These are phyloP conservation scores for Karalla daura DNA, from an alignment of 2,797 vertebrate species.

Conservation along the genomic window DNA sequence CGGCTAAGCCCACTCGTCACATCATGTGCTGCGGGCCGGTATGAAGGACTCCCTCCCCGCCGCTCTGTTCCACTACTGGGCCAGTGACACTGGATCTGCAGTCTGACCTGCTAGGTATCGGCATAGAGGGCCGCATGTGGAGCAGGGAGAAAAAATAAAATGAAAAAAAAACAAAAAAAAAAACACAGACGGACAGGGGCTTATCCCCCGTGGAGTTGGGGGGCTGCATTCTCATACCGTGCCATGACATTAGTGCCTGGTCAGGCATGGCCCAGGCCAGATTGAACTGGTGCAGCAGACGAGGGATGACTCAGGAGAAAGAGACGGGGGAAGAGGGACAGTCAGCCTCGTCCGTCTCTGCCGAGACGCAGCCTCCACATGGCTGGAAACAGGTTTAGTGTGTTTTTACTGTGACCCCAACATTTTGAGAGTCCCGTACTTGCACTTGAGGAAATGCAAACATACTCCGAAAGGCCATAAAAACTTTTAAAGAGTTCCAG, in stretches of 20 bases:
- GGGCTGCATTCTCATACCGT: slow-evolving; percentile 58
- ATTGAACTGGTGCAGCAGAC: slow-evolving; percentile 38
- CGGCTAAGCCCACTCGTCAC: slow-evolving; percentile 59
- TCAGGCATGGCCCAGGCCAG: slow-evolving; percentile 21
- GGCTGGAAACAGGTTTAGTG: slow-evolving; percentile 14
- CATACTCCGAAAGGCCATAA: slow-evolving; percentile 45
- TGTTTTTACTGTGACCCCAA: slow-evolving; percentile 27
- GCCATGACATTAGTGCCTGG: slow-evolving; percentile 37
- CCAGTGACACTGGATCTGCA: slow-evolving; percentile 74
- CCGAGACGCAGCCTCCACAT: slow-evolving; percentile 7
- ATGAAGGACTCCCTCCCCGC: slow-evolving; percentile 48
- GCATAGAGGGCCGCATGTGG: slow-evolving; percentile 37
- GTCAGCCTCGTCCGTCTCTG: slow-evolving; percentile 13
- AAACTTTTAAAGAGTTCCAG: slow-evolving; percentile 55
- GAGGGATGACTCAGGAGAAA: slow-evolving; percentile 55
- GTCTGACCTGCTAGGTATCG: slow-evolving; percentile 76
- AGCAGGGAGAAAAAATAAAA: slow-evolving; percentile 42
- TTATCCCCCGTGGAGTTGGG: too few species aligned
- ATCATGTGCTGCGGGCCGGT: slow-evolving; percentile 70
- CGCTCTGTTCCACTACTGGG: slow-evolving; percentile 36
- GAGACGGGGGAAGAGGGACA: not conserved
- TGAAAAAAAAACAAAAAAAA: not conserved
- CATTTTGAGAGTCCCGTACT: slow-evolving; percentile 27
- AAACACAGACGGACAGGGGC: slow-evolving; percentile 1
- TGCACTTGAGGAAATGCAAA: slow-evolving; percentile 45